Evolutionary conservation across 2,113 vertebrate genomes (phyloP), one percentile per base, ranked within the genome.

Genomic region (Gobiocypris rarus): DNA sequence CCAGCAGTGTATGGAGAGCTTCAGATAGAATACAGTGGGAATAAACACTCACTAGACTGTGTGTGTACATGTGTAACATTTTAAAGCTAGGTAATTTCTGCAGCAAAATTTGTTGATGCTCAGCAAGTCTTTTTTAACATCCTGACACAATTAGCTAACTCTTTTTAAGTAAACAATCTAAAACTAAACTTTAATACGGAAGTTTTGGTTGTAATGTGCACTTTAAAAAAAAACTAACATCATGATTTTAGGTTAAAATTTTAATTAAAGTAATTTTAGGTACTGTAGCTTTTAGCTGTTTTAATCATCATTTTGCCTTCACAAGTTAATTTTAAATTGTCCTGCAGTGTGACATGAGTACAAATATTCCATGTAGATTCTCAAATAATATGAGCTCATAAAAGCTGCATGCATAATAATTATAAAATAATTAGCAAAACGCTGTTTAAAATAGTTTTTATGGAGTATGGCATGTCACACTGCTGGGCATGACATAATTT

Each of bases 1-100:
- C 63, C 83, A 84, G 56, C 24, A 71, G 65, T 58, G 26, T 67
- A 65, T 22, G 17, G 15, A 58, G 83, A 22, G 70, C 41, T 73
- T 28, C 73, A 52, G 73, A 75, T 75, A 77, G 24, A 28, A 67
- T 31, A 9, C 15, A 26, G n/a, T 26, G 48, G 22, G 74, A 84
- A 41, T 65, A 9, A 69, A 77, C 17, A 15, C 48, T 75, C 1
- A 4, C n/a, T 31, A 45, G 67, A 45, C 34, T 73, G 34, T 82
- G 13, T 24, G 69, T 14, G 38, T 1, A 4, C 1, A 31, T 63
- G 17, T 17, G 17, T 38, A 34, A 10, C 5, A 10, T 34, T 67
- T 67, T 31, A 67, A 67, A 67, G 5, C 13, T 61, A 11, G n/a
- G n/a, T 26, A 0, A n/a, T 26, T 61, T 61, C 11, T 61, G 58